Conservation (phyloP, 2,888 invertebrate genomes). For the Pandemis cinnamomeana region DNA sequence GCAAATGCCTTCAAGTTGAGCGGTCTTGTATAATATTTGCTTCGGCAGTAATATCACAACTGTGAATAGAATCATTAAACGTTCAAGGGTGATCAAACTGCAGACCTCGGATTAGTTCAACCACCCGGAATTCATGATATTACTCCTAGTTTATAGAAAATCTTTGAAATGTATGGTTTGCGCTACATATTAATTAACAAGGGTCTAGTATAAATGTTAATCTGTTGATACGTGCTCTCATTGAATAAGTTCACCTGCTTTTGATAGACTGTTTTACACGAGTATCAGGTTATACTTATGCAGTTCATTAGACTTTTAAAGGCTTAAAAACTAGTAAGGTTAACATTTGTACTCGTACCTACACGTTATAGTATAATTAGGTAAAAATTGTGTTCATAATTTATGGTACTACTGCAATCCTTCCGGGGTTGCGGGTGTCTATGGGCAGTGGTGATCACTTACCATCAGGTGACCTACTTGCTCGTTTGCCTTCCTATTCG, state of each 20-base stretch:
- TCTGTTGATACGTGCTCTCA: constrained; percentile 10
- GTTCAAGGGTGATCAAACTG: neutral
- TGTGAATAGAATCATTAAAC: constrained; percentile 10
- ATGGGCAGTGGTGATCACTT: too few species aligned
- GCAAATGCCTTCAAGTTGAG: neutral
- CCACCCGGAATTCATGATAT: constrained; percentile 7
- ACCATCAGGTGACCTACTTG: too few species aligned
- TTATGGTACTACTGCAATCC: too few species aligned
- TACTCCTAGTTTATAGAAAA: neutral
- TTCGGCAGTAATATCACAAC: neutral
- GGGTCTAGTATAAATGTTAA: constrained; percentile 9
- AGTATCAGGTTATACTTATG: neutral
- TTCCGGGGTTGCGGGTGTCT: too few species aligned
- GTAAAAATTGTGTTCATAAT: too few species aligned
- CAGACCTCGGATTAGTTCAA: constrained; percentile 3
- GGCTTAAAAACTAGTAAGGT: too few species aligned
- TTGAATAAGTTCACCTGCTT: neutral
- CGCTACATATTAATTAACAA: constrained; percentile 1
- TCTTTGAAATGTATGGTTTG: neutral
- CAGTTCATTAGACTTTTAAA: too few species aligned
- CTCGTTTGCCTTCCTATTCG: too few species aligned
- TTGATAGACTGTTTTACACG: neutral
- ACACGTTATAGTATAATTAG: too few species aligned
- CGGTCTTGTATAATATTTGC: neutral
- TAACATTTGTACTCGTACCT: too few species aligned